Evolutionary conservation across 2,113 vertebrate species (phyloP).

Genomic region (Poicephalus gulielmi): DNA sequence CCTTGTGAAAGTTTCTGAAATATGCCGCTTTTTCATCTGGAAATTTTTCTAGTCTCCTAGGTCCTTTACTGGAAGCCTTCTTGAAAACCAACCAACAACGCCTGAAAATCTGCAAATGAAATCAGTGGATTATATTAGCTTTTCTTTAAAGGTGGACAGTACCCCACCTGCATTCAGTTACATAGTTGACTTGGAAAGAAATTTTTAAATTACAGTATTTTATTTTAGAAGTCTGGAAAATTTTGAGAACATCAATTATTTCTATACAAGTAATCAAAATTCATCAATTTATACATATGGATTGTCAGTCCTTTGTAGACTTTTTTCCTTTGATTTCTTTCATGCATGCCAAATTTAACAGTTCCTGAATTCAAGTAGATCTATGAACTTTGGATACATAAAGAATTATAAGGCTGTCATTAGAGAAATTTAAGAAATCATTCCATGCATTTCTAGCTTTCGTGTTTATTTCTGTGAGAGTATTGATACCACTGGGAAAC

Average conservation of each 20-base stretch:
- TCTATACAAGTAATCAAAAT: neutral
- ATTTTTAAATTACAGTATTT: neutral
- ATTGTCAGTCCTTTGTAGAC: neutral
- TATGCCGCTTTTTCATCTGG: constrained; percentile 98
- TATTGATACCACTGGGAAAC: neutral
- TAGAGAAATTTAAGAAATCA: neutral
- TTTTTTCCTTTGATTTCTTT: neutral
- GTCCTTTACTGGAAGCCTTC: constrained; percentile 98
- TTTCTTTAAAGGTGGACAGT: neutral
- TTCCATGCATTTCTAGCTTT: neutral
- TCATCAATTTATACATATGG: neutral
- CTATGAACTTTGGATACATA: neutral
- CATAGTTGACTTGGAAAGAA: neutral
- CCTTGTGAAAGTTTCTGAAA: constrained; percentile 98
- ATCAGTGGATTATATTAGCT: constrained; percentile 11
- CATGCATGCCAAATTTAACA: neutral
- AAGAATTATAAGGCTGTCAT: neutral
- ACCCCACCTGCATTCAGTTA: neutral
- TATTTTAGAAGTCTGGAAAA: neutral
- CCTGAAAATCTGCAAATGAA: constrained; percentile 91
- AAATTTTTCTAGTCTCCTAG: constrained; percentile 95
- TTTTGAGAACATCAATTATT: neutral
- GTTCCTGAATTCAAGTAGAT: neutral
- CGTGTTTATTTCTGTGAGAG: neutral
- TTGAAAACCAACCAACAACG: constrained; percentile 98